Percentiles rank a stretch among this genome's conserved stretches.
These are phyloP conservation scores for Lacerta bilineata DNA, from an alignment of 2,797 vertebrate species.

Conservation along the genomic window DNA sequence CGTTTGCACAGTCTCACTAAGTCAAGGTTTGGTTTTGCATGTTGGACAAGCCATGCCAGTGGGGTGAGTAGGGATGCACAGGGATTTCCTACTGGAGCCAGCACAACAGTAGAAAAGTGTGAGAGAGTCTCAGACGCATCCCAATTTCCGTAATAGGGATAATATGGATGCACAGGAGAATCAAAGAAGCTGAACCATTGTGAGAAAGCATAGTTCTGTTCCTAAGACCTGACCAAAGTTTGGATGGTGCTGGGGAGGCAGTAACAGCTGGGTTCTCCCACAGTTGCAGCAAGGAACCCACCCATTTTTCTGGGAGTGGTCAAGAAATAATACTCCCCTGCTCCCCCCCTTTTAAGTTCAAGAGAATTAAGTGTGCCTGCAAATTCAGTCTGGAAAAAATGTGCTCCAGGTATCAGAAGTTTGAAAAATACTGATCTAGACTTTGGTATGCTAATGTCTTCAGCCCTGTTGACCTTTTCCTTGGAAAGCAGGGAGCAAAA, in stretches of 20 bases:
- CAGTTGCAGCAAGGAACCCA: background rate
- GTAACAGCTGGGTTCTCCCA: no score
- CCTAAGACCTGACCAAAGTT: background rate
- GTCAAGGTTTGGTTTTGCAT: no score
- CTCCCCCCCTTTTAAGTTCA: background rate
- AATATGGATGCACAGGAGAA: background rate
- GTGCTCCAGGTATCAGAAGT: background rate
- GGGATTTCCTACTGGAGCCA: background rate
- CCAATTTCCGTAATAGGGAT: background rate
- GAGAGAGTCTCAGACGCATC: background rate
- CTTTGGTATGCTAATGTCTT: background rate
- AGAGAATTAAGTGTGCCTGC: background rate
- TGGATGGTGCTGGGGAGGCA: no score
- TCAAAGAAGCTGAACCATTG: background rate
- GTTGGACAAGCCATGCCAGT: background rate
- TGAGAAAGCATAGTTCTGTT: background rate
- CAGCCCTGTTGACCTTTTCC: constrained; percentile 53
- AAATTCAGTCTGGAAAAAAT: background rate
- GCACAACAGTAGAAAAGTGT: background rate
- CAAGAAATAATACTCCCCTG: no score
- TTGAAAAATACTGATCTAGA: background rate
- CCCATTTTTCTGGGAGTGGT: background rate
- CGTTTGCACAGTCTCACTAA: no score
- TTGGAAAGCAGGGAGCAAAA: constrained; percentile 27
- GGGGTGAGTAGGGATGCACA: background rate